These are phyloP conservation scores for Cyclura pinguis DNA, from an alignment of 2,797 vertebrate genomes.

Conservation along the genomic window DNA sequence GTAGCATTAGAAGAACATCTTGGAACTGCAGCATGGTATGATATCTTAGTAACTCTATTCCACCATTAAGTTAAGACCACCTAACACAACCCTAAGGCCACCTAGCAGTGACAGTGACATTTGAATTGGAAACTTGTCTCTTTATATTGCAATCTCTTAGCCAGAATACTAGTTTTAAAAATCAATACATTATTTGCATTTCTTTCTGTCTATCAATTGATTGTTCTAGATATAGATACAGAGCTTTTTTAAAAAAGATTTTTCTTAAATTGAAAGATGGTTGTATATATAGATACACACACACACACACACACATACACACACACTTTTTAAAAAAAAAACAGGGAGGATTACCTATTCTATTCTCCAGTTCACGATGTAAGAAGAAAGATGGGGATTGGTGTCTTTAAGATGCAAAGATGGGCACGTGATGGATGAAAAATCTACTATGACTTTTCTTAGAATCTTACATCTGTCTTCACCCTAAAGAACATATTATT, in stretches of 20 bases:
- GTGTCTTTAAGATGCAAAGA: background rate
- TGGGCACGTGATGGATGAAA: background rate
- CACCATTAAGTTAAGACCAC: background rate
- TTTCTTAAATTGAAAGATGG: too few relatives aligned
- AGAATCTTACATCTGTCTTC: slow-evolving; percentile 2
- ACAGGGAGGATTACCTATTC: background rate
- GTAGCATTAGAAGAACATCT: too few relatives aligned
- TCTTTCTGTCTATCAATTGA: too few relatives aligned
- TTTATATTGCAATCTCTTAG: background rate
- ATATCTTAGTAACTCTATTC: too few relatives aligned
- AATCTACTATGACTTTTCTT: background rate
- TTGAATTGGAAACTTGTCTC: background rate
- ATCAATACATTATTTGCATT: background rate
- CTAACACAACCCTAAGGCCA: background rate
- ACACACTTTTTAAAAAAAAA: too few relatives aligned
- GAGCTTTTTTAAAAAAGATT: background rate
- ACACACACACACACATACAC: too few relatives aligned
- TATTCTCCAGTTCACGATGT: background rate
- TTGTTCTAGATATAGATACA: background rate
- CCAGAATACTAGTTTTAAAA: background rate
- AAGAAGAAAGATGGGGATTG: background rate
- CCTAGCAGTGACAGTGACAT: background rate
- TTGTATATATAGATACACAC: too few relatives aligned
- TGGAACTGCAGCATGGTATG: too few relatives aligned
- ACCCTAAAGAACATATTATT: slow-evolving; percentile 4